Percentiles rank a stretch among this genome's conserved stretches.
Evolutionary conservation across 2,113 vertebrate genomes (phyloP).

Genomic region (Lophochroa leadbeateri): DNA sequence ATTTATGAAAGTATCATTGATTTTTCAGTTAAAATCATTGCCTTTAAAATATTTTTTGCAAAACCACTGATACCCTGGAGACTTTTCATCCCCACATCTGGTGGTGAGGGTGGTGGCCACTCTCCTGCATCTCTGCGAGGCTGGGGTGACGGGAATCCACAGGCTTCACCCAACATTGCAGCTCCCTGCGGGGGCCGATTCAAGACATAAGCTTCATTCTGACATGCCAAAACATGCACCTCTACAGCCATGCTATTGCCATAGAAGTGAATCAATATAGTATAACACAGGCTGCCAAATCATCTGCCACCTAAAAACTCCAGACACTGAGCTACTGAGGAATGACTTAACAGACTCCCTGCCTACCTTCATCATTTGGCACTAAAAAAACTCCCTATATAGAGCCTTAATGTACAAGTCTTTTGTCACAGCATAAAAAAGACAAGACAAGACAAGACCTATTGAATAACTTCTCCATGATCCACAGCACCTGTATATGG

Average conservation of each 20-base stretch:
- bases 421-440: background rate
- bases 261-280: background rate
- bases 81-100: background rate
- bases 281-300: background rate
- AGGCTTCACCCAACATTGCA: background rate
- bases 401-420: background rate
- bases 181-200: rapidly evolving
- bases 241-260: background rate
- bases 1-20: background rate
- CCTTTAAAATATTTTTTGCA: background rate
- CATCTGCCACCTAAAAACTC: background rate
- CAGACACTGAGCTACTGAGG: background rate
- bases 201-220: background rate
- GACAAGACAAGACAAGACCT: background rate
- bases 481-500: background rate
- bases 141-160: rapidly evolving
- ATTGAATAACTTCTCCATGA: background rate
- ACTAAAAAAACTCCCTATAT: background rate
- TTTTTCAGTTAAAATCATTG: background rate
- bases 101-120: rapidly evolving
- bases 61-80: background rate
- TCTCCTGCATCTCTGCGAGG: background rate
- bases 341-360: background rate
- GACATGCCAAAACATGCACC: background rate
- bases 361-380: background rate